Evolutionary conservation across 2,113 vertebrate species (phyloP), one percentile per base, ranked within the genome.

Genomic region (Panurus biarmicus): DNA sequence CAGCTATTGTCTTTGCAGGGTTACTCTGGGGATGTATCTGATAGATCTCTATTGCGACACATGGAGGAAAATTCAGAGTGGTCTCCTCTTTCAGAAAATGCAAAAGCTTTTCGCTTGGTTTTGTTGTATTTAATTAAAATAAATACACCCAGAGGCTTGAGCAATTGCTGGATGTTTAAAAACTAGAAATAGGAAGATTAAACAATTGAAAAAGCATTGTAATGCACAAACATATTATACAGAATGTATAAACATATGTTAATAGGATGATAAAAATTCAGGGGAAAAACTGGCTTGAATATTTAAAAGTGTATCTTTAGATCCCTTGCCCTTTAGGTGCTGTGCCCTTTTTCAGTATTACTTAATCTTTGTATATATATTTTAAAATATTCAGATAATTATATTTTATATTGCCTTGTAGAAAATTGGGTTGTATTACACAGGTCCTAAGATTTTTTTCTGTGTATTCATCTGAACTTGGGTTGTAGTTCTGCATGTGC

Each of bases 71-170:
- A 81, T 75, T 86, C 82, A 17, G 70, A 95, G 88, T 94, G 94
- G 94, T 95, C 93, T 90, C 16, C 74, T 70, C 75, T 88, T 95
- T 87, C 57, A 84, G 42, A 92, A 65, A 91, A 45, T 88, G 85
- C 57, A 50, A 53, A 83, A 93, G 87, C 82, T 86, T 95, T 95
- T 94, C 53, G 50, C 78, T 96, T 64, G 42, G 31, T 94, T 95
- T 91, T 45, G 45, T 80, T 93, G 82, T 90, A 64, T 91, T 94
- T 95, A 94, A 96, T 96, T 95, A 95, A 97, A 94, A 95, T 90
- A 94, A 95, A 95, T 93, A 92, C 31, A 88, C 87, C 85, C 92
- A 86, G 92, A 95, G 92, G 94, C 94, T 92, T 86, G 61, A 96
- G 90, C 73, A 88, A 47, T 92, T 92, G 53, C 75, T 93, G 45